Evolutionary conservation across 2,888 invertebrate genomes (phyloP).

Genomic region (Piscicola geometra): DNA sequence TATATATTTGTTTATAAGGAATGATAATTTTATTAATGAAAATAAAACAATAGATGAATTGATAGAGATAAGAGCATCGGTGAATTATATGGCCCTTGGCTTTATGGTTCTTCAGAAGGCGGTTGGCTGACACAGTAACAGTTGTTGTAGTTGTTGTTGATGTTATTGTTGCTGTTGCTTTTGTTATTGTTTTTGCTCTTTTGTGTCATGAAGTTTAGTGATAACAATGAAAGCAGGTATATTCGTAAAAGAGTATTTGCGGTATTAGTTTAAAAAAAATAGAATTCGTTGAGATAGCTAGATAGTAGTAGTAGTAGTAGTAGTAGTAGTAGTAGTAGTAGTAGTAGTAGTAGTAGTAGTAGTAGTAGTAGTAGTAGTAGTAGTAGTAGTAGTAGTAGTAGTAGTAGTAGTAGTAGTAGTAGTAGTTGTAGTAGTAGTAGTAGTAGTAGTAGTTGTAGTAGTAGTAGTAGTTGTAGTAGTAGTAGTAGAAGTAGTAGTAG

Average conservation of each 20-base stretch:
- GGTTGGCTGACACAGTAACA: no score
- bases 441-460: constrained; percentile 27
- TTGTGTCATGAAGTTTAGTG: no score
- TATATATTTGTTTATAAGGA: no score
- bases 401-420: constrained; percentile 28
- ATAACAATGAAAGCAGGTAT: no score
- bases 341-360: constrained; percentile 29
- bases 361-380: constrained; percentile 27
- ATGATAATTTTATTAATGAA: no score
- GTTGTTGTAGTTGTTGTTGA: neutral
- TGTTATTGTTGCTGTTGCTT: neutral
- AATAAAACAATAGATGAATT: no score
- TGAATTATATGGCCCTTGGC: no score
- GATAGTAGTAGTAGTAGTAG: constrained; percentile 27
- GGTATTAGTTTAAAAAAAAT: neutral
- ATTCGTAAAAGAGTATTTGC: no score
- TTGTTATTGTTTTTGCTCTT: neutral
- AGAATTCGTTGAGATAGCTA: neutral
- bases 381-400: constrained; percentile 28
- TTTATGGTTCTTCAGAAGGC: no score
- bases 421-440: constrained; percentile 28
- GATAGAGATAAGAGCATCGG: no score
- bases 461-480: constrained; percentile 27
- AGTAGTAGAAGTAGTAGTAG: constrained; percentile 28
- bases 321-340: constrained; percentile 29